Evolutionary conservation across 2,113 vertebrate species (phyloP), one percentile per base, ranked within the genome.

Genomic region (Oreocharis arfaki): DNA sequence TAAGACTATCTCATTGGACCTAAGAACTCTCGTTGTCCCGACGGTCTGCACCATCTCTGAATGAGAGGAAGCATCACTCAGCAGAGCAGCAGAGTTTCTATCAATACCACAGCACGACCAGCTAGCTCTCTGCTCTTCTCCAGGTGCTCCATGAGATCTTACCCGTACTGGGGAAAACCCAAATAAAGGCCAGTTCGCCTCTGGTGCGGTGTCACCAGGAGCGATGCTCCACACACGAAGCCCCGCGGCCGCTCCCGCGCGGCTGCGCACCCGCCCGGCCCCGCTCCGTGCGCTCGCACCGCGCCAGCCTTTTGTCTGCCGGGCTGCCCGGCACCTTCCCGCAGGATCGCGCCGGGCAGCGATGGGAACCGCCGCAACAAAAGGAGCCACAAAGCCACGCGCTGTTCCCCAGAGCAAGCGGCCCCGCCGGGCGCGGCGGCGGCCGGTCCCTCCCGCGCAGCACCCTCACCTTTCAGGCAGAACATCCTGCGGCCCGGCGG

Each of bases 381-480:
- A 95, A 68, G 90, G 49, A 87, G 84, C 89, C 39, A 33, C 87
- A 37, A 50, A 27, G 1, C 56, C 87, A 57, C 37, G 20, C 42
- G 84, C 69, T 46, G 90, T 21, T 10, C 46, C 37, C 39, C 68
- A 5, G 41, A 7, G 14, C 73, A 7, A 18, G 42, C 23, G 22
- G 46, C 53, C 79, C 49, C 8, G 60, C 64, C 11, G 19, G 21
- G 10, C 47, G 30, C 13, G 13, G 20, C 26, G 35, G 53, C 76
- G 11, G 47, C 59, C 21, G 23, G n/a, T 16, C 33, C 19, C 7
- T 6, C 27, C 44, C 4, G 41, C 22, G 26, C 69, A 18, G 55
- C 85, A 16, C 26, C 84, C 90, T 98, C 98, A 98, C 98, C 98
- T 98, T 98, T 98, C 95, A 98, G 95, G 90, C 98, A 99, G 96